Conservation (phyloP, 2,797 vertebrate genomes). For the Acrossocheilus wenchowensis region DNA sequence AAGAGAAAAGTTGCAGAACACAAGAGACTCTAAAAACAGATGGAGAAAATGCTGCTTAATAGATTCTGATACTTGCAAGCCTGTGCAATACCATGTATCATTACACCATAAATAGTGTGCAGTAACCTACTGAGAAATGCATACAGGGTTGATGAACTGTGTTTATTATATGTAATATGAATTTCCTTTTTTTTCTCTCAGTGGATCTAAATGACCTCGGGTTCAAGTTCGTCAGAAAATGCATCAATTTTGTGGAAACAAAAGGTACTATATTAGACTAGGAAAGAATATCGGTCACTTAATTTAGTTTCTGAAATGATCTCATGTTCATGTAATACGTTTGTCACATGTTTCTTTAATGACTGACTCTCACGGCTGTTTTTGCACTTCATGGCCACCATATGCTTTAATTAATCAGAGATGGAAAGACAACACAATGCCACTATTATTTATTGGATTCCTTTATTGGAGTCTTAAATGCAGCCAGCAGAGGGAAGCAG, state of each 20-base stretch:
- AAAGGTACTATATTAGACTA: constrained; percentile 82
- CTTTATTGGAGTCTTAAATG: background rate
- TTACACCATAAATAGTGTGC: constrained; percentile 29
- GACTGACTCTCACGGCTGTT: background rate
- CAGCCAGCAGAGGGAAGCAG: constrained; percentile 55
- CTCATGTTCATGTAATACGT: background rate
- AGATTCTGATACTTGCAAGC: constrained; percentile 6
- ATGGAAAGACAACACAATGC: background rate
- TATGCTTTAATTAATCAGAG: constrained; percentile 9
- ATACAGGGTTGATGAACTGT: background rate
- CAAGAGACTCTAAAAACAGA: constrained; percentile 15
- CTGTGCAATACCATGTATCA: constrained; percentile 23
- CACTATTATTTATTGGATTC: background rate
- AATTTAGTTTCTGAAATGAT: background rate
- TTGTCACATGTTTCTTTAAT: background rate
- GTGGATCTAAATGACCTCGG: constrained; percentile 97
- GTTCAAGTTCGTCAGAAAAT: constrained; percentile 95
- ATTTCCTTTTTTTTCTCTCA: constrained; percentile 63
- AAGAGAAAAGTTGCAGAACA: too few species aligned
- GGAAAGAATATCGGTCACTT: background rate
- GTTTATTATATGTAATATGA: constrained; percentile 23
- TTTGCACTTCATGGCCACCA: constrained; percentile 19
- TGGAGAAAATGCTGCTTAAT: constrained; percentile 7
- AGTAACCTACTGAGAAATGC: constrained; percentile 19
- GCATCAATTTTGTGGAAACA: constrained; percentile 92